Base-by-base conservation (phyloP, 2,888 invertebrate species). In the Dryocosmus kuriphilus region DNA sequence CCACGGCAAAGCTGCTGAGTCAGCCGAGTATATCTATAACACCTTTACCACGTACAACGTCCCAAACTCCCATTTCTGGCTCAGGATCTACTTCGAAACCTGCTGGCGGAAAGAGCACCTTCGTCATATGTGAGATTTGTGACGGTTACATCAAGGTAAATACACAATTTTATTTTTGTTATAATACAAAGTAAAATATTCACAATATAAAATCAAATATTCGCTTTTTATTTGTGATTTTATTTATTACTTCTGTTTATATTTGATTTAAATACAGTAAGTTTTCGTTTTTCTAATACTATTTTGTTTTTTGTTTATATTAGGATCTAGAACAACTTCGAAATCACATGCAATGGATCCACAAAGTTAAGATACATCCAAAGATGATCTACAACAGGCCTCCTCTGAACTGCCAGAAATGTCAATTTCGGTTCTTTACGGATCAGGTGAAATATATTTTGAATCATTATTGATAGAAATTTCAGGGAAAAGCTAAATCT, bases 321-420 rank as follows among this genome's bases (percentile, higher is more conserved):
- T 79, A 93, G 93, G 98, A 98, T 92, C 93, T 98, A 88, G 98
- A 98, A 88, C 98, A 98, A 90, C 92, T 98, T 82, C 94, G 98
- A 82, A 98, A 98, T 91, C 98, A 98, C 90, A 98, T 98, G 97
- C 98, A 98, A 90, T 98, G 98, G 97, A 98, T 98, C 91, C 98
- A 98, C 92, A 98, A 98, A 94, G 97, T 98, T 85, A 98, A 98
- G 92, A 98, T 98, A 88, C 98, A 98, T 92, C 97, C 98, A 77
- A 98, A 97, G 93, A 98, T 98, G 98, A 97, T 98, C 86, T 97
- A 97, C 92, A 98, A 97, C 92, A 94, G 96, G 92, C 98, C 98
- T 78, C 98, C 98, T 67, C 93, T 98, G 84, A 98, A 97, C 92
- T 98, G 98, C 92, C 98, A 98, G 92, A 98, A 98, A 92, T 98